Evolutionary conservation across 35 echinoderm and acorn worm species (phyloP).

Genomic region (Diadema setosum): DNA sequence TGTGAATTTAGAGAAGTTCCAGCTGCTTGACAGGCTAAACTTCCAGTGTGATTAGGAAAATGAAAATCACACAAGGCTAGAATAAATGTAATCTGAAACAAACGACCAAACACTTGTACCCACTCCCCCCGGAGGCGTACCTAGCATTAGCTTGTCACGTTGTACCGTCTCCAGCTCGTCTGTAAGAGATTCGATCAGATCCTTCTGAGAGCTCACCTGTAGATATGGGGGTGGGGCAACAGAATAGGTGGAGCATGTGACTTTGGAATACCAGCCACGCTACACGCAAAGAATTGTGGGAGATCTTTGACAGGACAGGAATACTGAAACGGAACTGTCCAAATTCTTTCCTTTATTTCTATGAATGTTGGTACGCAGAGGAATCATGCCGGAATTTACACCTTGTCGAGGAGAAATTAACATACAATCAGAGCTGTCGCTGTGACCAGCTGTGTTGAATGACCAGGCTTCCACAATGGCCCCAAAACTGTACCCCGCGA

Average conservation of each 20-base stretch:
- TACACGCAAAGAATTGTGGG: not conserved
- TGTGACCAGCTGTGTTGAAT: no score
- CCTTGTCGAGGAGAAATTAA: not conserved
- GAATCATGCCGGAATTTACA: not conserved
- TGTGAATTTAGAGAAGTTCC: not conserved
- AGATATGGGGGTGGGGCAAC: not conserved
- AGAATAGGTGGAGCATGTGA: no score
- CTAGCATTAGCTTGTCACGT: not conserved
- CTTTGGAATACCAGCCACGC: no score
- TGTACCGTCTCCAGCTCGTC: conserved; percentile 10
- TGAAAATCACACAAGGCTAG: not conserved
- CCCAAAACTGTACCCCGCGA: no score
- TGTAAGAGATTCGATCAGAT: conserved; percentile 42
- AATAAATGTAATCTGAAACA: not conserved
- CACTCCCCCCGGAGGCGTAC: not conserved
- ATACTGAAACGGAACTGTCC: not conserved
- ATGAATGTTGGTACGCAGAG: not conserved
- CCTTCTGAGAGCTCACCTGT: conserved; percentile 57
- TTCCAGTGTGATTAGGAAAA: not conserved
- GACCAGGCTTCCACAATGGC: no score
- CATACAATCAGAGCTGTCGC: no score
- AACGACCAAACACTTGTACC: not conserved
- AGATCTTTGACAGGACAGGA: not conserved
- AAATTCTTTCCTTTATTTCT: not conserved
- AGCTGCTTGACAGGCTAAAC: not conserved